Conservation (phyloP, 2,797 vertebrate genomes). For the Pangasius sanitwongsei region DNA sequence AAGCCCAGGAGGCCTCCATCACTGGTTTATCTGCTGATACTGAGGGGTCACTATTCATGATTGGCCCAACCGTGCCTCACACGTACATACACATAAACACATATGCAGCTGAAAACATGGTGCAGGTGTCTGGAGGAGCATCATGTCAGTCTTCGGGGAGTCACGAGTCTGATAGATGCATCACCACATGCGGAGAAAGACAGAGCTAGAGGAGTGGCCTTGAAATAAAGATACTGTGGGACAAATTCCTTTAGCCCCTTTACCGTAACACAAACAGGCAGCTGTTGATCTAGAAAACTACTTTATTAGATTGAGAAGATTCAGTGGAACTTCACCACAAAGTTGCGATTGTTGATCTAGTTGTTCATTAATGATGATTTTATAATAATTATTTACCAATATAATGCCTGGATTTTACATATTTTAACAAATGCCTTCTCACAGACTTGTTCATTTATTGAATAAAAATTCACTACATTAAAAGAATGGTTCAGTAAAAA, state of each 20-base stretch:
- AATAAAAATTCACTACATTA: background rate
- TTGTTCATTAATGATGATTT: background rate
- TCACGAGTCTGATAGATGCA: conserved; percentile 33
- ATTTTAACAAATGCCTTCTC: background rate
- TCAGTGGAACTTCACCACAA: background rate
- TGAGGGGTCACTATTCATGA: background rate
- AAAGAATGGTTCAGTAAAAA: background rate
- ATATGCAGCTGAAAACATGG: conserved; percentile 20
- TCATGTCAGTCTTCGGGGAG: conserved; percentile 27
- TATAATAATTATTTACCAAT: background rate
- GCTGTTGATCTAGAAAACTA: background rate
- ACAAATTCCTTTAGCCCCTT: conserved; percentile 3
- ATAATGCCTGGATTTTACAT: background rate
- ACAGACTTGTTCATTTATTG: background rate
- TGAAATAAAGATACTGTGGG: conserved; percentile 37
- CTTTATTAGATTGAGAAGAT: background rate
- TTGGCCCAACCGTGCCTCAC: conserved; percentile 22
- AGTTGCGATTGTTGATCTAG: background rate
- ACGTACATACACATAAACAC: conserved; percentile 1
- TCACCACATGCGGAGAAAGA: conserved; percentile 1
- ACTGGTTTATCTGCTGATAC: conserved; percentile 63
- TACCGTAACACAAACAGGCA: background rate
- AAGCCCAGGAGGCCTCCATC: conserved; percentile 53
- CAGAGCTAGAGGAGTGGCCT: conserved; percentile 30
- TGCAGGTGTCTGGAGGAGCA: conserved; percentile 49